Evolutionary conservation across 1,140 invertebrate genomes (phyloP).

Genomic region (Coelopa frigida): DNA sequence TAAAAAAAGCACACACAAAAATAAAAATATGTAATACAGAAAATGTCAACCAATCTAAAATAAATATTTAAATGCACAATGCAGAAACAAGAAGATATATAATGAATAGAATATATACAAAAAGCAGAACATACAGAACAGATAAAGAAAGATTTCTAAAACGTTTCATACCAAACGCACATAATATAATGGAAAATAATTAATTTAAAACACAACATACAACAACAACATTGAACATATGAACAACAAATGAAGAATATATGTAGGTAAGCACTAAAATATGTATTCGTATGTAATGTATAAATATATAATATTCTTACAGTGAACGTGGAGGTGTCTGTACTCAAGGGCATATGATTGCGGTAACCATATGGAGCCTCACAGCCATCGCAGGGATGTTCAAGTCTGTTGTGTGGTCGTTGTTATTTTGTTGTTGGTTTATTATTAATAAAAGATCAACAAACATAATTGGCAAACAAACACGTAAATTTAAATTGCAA

Average conservation of each 20-base stretch:
- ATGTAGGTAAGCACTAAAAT: slow-evolving; percentile 1
- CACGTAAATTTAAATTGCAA: too few species aligned
- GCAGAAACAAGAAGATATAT: not conserved
- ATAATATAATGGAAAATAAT: not conserved
- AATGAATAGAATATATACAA: too few species aligned
- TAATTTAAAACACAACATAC: not conserved
- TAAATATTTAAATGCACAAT: too few species aligned
- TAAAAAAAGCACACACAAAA: too few species aligned
- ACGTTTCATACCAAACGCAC: not conserved
- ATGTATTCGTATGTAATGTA: not conserved
- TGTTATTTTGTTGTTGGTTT: slow-evolving; percentile 12
- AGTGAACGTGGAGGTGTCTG: slow-evolving; percentile 50
- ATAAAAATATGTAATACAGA: too few species aligned
- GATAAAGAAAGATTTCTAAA: too few species aligned
- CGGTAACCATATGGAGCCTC: slow-evolving; percentile 56
- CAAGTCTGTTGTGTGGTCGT: slow-evolving; percentile 24
- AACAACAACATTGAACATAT: not conserved
- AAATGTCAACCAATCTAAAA: too few species aligned
- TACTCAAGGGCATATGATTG: slow-evolving; percentile 55
- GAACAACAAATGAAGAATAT: not conserved
- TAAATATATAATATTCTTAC: slow-evolving; percentile 34
- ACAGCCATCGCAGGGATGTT: slow-evolving; percentile 47
- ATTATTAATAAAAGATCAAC: too few species aligned
- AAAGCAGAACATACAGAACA: too few species aligned
- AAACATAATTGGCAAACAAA: too few species aligned